Evolutionary conservation across 2,797 vertebrate species (phyloP).

Genomic region (Hypotaenidia philippensis): DNA sequence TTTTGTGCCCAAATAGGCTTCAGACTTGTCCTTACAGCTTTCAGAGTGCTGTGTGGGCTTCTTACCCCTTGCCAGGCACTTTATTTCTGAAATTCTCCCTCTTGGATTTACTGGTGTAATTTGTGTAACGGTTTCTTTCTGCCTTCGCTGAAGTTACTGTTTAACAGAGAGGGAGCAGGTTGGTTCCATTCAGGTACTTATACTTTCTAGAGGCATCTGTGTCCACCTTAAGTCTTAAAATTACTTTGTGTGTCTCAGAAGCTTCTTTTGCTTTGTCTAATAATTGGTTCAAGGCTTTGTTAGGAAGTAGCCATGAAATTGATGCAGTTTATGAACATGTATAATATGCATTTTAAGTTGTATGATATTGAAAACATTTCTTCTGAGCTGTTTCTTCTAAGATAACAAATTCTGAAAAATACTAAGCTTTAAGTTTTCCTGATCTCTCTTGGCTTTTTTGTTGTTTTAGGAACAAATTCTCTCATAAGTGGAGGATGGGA

Average conservation of each 20-base stretch:
- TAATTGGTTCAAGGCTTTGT: neutral
- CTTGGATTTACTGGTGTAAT: neutral
- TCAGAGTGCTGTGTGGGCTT: neutral
- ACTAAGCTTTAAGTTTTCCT: neutral
- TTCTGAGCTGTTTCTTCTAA: neutral
- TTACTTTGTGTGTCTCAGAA: neutral
- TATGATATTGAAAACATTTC: neutral
- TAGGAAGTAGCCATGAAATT: neutral
- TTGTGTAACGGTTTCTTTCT: neutral
- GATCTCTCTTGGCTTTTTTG: neutral
- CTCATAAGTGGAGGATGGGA: slow-evolving; percentile 92
- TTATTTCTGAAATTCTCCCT: neutral
- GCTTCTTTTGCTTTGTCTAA: neutral
- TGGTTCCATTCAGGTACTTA: neutral
- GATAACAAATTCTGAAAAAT: neutral
- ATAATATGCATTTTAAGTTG: neutral
- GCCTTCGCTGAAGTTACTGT: neutral
- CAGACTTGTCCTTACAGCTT: neutral
- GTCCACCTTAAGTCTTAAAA: neutral
- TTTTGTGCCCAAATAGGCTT: neutral
- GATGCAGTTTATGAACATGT: neutral
- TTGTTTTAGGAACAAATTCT: slow-evolving; percentile 82
- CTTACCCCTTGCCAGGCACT: neutral
- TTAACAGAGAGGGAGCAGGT: neutral
- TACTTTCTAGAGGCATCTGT: neutral